These are phyloP conservation scores for Dioctria linearis DNA, from an alignment of 2,888 invertebrate species.

Conservation along the genomic window DNA sequence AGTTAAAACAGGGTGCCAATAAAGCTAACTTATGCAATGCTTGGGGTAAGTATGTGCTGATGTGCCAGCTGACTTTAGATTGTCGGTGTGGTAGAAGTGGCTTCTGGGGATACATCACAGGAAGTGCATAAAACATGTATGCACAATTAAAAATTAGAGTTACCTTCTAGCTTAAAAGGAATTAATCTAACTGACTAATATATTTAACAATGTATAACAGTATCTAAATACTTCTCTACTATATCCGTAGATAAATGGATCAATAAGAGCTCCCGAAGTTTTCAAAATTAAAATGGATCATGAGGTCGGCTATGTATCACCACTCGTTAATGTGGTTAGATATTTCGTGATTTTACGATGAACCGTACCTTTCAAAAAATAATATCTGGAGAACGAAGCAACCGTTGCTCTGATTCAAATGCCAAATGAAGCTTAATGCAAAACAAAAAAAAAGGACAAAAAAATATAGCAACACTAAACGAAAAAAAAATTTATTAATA, in stretches of 20 bases:
- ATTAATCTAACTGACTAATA: slow-evolving; percentile 23
- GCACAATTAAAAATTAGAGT: slow-evolving; percentile 16
- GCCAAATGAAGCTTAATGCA: too few species aligned
- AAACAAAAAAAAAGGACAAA: too few species aligned
- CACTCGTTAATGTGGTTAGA: too few species aligned
- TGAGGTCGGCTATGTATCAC: not conserved
- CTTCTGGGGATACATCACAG: not conserved
- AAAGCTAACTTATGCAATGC: slow-evolving; percentile 33
- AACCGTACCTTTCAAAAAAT: too few species aligned
- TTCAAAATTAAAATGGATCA: not conserved
- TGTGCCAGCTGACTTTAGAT: slow-evolving; percentile 39
- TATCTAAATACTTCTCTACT: not conserved
- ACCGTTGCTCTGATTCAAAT: too few species aligned
- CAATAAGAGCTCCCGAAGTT: not conserved
- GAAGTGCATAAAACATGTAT: not conserved
- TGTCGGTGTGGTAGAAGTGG: slow-evolving; percentile 5
- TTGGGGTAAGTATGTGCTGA: slow-evolving; percentile 28
- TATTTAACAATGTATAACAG: not conserved
- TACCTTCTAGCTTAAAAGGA: slow-evolving; percentile 25
- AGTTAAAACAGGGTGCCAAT: slow-evolving; percentile 52
- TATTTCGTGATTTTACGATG: too few species aligned
- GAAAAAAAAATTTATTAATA: too few species aligned
- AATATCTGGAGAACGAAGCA: too few species aligned
- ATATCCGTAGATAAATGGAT: too few species aligned
- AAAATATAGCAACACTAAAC: too few species aligned